Evolutionary conservation across 2,888 invertebrate genomes (phyloP).

Genomic region (Reticulitermes lucifugus): DNA sequence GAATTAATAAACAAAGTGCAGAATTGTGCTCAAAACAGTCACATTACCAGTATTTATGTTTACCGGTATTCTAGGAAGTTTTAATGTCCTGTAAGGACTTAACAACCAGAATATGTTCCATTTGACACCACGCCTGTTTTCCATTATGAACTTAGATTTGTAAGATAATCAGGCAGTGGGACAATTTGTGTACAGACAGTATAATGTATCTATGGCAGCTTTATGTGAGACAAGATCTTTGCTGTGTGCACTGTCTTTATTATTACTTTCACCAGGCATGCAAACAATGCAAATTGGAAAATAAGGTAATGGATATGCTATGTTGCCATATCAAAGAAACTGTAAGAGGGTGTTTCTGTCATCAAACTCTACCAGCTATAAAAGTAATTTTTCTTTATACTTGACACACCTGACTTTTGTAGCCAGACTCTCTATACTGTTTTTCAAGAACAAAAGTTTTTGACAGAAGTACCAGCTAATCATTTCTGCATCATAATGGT

Average conservation of each 20-base stretch:
- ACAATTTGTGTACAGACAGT: background rate
- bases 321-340: background rate
- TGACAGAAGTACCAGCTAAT: background rate
- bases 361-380: background rate
- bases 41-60: background rate
- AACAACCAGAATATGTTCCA: background rate
- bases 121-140: conserved; percentile 5
- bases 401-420: background rate
- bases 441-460: background rate
- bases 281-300: background rate
- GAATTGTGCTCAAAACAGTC: conserved; percentile 27
- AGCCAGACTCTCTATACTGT: background rate
- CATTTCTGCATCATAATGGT: too few species aligned
- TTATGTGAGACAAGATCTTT: background rate
- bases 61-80: conserved; percentile 1
- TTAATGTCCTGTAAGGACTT: background rate
- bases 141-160: conserved; percentile 4
- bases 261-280: background rate
- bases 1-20: background rate
- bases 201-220: background rate
- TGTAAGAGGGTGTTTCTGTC: background rate
- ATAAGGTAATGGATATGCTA: background rate
- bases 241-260: background rate
- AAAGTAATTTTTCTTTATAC: background rate
- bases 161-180: background rate